Evolutionary conservation across 1,140 invertebrate genomes (phyloP), one percentile per base, ranked within the genome.

Genomic region (Whitmania pigra): DNA sequence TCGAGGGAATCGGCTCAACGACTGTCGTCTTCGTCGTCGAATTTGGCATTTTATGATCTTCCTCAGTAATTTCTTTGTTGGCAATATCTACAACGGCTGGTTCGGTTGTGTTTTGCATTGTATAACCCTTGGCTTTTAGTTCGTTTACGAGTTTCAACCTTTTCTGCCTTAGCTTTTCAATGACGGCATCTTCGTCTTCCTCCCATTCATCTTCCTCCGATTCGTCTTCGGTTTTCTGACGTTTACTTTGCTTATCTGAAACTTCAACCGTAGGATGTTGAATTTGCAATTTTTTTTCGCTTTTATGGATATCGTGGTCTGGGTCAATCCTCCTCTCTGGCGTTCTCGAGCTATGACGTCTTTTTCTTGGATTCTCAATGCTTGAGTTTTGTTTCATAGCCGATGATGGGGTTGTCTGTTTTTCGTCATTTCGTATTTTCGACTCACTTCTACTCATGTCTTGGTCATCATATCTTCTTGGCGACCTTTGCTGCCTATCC

Each of bases 121-220:
- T 68, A 72, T 7, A 55, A 54, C 18, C 49, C 54, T 31, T n/a
- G 18, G 40, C 74, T 69, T 69, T 74, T 13, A 69, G 53, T n/a
- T 76, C 7, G 20, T 20, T 74, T 75, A 31, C 79, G 88, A 97
- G 83, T 79, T 92, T 90, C 82, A 95, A 92, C 60, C 94, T 85
- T 79, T 93, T 88, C 80, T 91, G 91, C 74, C 94, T 86, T 76
- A 92, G 85, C 78, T 87, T 87, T 79, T 95, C 90, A 81, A 97
- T 97, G 77, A 95, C 92, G 73, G 88, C 87, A 80, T 96, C 91
- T 80, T 95, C 93, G 80, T 94, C 91, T 81, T 95, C 93, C 74
- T 95, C 93, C 74, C 95, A 92, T 71, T 80, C 77, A 7, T 79
- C 78, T 81, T 95, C 93, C 74, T 95, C 93, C 74, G 95, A 92